Evolutionary conservation across 1,140 invertebrate genomes (phyloP).

Genomic region (Maniola jurtina): DNA sequence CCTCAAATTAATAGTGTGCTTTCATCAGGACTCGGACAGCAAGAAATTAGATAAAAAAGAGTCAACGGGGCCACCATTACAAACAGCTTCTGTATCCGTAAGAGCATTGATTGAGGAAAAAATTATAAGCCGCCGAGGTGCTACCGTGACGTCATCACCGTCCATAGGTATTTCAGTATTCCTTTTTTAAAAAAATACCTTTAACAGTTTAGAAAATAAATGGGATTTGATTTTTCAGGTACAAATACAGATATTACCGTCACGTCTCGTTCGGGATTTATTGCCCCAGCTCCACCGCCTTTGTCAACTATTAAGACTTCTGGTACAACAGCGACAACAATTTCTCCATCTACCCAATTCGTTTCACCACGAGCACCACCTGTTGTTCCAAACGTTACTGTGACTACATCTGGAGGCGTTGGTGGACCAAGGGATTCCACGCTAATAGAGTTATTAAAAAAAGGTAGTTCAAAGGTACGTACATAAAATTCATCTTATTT

Average conservation of each 20-base stretch:
- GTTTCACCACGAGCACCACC: slow-evolving; percentile 81
- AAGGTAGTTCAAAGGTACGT: slow-evolving; percentile 83
- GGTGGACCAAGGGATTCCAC: slow-evolving; percentile 73
- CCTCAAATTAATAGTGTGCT: slow-evolving; percentile 4
- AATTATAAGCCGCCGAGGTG: slow-evolving; percentile 89
- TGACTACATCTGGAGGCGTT: not conserved
- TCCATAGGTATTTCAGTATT: slow-evolving; percentile 44
- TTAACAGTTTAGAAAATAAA: slow-evolving; percentile 17
- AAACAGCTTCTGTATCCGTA: slow-evolving; percentile 92
- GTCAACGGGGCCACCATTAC: slow-evolving; percentile 87
- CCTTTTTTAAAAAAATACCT: not conserved
- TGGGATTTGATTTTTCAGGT: slow-evolving; percentile 44
- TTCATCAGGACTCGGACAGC: slow-evolving; percentile 87
- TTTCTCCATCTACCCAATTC: slow-evolving; percentile 58
- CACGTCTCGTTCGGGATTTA: slow-evolving; percentile 63
- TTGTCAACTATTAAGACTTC: slow-evolving; percentile 79
- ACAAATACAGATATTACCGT: slow-evolving; percentile 61
- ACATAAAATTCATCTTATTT: not conserved
- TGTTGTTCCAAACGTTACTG: slow-evolving; percentile 56
- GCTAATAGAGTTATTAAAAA: slow-evolving; percentile 81
- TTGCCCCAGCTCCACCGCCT: slow-evolving; percentile 75
- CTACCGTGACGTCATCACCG: slow-evolving; percentile 51
- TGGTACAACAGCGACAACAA: slow-evolving; percentile 74
- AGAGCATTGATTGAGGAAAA: slow-evolving; percentile 94
- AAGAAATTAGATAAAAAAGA: slow-evolving; percentile 93